phyloP scores from a whole-genome alignment of 2,797 vertebrate genomes.

The Liasis olivaceus region DNA sequence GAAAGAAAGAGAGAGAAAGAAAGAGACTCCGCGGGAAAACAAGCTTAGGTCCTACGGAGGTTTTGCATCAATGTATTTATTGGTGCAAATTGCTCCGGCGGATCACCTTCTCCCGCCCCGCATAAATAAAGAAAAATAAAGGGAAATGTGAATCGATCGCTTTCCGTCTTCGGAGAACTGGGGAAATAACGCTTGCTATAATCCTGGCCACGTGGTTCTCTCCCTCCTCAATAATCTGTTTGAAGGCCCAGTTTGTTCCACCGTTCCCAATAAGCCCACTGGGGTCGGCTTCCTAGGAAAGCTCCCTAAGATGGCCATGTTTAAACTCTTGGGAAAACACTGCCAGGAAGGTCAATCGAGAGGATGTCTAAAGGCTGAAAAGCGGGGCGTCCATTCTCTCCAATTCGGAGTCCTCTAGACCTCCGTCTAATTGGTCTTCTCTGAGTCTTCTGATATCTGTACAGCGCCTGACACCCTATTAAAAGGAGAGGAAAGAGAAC shows the following conservation, averaged over 20 bases:
- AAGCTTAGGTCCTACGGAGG: not conserved
- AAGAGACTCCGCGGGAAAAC: not conserved
- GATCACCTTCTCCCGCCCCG: not conserved
- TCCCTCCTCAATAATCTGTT: not conserved
- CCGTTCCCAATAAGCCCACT: not conserved
- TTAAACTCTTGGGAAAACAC: not conserved
- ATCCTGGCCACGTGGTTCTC: not conserved
- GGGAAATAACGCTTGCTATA: not conserved
- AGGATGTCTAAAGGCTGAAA: not conserved
- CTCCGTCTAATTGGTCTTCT: not conserved
- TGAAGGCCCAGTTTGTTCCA: not conserved
- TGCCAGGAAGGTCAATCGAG: not conserved
- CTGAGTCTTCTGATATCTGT: not conserved
- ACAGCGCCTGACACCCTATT: not conserved
- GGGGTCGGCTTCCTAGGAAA: not conserved
- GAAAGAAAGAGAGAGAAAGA: accelerated
- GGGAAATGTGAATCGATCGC: too few relatives aligned
- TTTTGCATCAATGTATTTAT: not conserved
- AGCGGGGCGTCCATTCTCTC: not conserved
- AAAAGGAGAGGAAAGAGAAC: not conserved
- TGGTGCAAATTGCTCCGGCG: not conserved
- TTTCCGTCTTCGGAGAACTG: not conserved
- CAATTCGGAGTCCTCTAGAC: not conserved
- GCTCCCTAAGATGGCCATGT: not conserved
- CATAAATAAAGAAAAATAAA: not conserved